Evolutionary conservation across 2,797 vertebrate species (phyloP).

Genomic region (Carapus acus): DNA sequence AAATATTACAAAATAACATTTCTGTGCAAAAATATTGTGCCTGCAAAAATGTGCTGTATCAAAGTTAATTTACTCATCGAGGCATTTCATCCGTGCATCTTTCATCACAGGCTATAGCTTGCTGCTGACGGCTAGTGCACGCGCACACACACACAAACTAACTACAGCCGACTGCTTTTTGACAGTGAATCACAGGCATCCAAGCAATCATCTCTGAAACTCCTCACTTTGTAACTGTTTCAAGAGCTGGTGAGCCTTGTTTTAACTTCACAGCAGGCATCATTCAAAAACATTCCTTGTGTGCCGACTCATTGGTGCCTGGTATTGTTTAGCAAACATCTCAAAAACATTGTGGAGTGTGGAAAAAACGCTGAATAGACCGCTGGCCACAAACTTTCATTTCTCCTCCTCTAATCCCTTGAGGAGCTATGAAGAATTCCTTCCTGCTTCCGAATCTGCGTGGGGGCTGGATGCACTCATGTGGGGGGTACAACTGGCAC

Average conservation of each 20-base stretch:
- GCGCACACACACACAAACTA: constrained; percentile 4
- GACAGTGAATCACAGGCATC: constrained; percentile 39
- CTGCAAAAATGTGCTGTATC: too few species aligned
- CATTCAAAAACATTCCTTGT: constrained; percentile 42
- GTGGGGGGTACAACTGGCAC: constrained; percentile 39
- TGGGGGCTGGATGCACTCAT: not conserved
- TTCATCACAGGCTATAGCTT: constrained; percentile 52
- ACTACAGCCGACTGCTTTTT: constrained; percentile 59
- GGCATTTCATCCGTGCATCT: constrained; percentile 24
- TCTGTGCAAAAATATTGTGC: too few species aligned
- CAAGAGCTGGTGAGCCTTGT: constrained; percentile 27
- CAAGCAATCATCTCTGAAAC: constrained; percentile 33
- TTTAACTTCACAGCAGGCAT: constrained; percentile 21
- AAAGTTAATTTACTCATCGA: too few species aligned
- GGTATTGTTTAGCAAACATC: constrained; percentile 23
- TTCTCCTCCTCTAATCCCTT: constrained; percentile 39
- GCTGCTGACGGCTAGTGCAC: constrained; percentile 18
- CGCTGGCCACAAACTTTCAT: constrained; percentile 18
- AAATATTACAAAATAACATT: too few species aligned
- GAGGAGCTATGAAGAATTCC: constrained; percentile 44
- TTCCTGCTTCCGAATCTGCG: constrained; percentile 39
- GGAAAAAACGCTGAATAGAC: constrained; percentile 39
- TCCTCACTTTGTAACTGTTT: constrained; percentile 18
- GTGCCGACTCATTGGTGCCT: constrained; percentile 51
- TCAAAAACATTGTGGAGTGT: constrained; percentile 24